Base-by-base conservation (phyloP, 2,888 invertebrate species). In the Dendrolimus houi region DNA sequence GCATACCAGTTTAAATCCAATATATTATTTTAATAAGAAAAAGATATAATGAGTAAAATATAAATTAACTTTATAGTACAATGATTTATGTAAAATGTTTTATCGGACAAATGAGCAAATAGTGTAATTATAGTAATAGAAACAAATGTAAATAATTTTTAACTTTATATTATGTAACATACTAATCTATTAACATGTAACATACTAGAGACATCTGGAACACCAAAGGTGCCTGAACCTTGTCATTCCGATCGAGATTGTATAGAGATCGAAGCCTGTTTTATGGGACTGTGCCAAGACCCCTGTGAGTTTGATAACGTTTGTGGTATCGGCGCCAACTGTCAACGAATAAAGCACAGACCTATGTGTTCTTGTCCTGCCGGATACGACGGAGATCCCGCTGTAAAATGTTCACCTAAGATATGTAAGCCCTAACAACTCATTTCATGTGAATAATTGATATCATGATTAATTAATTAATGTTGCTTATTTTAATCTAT, bases 241-340 rank as follows among this genome's bases (percentile, higher is more conserved):
- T 96, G 96, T 92, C 93, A 94, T 87, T 94, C 94, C 81, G 95
- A 96, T 87, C 94, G 93, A 79, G 95, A 96, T 88, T 96, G 96
- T 91, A 94, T 95, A 87, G 94, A 94, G 78, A 94, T 92, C 68
- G 95, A 96, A 91, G 95, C 95, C 76, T 96, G 96, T 88, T 95
- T 95, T 87, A 94, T 94, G 93, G 95, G 94, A 74, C 87, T 93
- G 71, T 96, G 96, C 87, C 94, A 94, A 83, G 94, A 96, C 87
- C 96, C 96, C 69, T 96, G 96, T 88, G 95, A 95, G 83, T 93
- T 96, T 93, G 93, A 94, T 79, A 94, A 93, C 83, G 93, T 94
- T 64, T 96, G 96, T 90, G 95, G 94, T 67, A 79, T 91, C 65
- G 94, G 94, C 83, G 95, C 96, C 67, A 93, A 94, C 77, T 96